phyloP scores from a whole-genome alignment of 2,113 vertebrate genomes.

The Gymnobelideus leadbeateri region DNA sequence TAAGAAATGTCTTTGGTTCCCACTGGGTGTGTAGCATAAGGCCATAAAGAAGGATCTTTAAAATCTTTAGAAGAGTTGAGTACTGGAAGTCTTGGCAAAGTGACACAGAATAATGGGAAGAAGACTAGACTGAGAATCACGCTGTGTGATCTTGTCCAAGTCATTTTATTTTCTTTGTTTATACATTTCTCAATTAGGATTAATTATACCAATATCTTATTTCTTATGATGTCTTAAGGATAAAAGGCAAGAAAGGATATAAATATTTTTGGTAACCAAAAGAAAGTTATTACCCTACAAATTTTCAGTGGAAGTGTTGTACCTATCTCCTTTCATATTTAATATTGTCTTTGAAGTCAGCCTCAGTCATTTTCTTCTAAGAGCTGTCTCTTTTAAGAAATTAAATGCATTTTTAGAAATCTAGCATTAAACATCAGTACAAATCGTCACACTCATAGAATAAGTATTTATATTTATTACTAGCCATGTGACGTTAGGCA shows the following conservation, averaged over 20 bases:
- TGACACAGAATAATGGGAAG: neutral
- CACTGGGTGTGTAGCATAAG: neutral
- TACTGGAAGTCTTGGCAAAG: neutral
- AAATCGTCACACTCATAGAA: neutral
- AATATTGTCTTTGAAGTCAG: conserved; percentile 21
- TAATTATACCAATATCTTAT: neutral
- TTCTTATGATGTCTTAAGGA: conserved; percentile 4
- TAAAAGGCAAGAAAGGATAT: conserved; percentile 18
- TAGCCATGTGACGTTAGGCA: no score
- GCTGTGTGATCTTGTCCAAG: neutral
- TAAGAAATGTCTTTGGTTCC: neutral
- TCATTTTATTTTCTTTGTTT: neutral
- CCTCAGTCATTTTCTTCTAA: neutral
- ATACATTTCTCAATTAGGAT: conserved; percentile 11
- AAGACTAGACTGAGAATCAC: neutral
- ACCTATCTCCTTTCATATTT: conserved; percentile 34
- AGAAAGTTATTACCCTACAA: conserved; percentile 32
- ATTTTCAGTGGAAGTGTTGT: neutral
- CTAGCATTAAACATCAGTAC: neutral
- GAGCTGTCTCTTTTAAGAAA: neutral
- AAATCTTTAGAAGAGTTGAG: neutral
- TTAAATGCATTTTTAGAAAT: neutral
- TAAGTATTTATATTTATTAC: neutral
- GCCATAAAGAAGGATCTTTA: neutral
- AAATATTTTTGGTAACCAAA: neutral